Evolutionary conservation across 2,113 vertebrate genomes (phyloP), one percentile per base, ranked within the genome.

Genomic region (Candoia aspera): DNA sequence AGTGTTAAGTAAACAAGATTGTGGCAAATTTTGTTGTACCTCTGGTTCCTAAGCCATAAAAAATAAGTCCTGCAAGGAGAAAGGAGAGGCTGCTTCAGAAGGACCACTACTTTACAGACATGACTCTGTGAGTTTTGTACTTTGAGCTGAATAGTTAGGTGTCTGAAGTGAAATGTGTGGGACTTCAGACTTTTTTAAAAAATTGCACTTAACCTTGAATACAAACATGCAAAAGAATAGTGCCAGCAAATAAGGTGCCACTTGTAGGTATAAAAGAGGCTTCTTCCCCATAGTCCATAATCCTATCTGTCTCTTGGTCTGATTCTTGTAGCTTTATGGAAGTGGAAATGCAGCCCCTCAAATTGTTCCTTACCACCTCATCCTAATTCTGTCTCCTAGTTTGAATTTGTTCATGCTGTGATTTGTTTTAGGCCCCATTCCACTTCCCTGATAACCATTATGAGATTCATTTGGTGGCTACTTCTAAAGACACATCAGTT

Each of bases 401-500:
- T 93, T 54, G 2, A 1, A 29, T 46, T 87, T 37, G 55, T 94
- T 6, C 0, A 53, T 8, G 83, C 4, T 93, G 46, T 91, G 86
- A 93, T 92, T 93, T 93, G 94, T 90, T 58, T 93, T 93, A 86
- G 90, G 93, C 57, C 83, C 92, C 85, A 92, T 96, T 93, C 92
- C 92, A 92, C 89, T 68, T 93, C 91, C 87, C 88, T 86, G 68
- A 15, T 89, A 55, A 42, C 86, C 21, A 0, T 87, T 92, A 23
- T 92, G 93, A 87, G 92, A 90, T 92, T 92, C 79, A 42, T 93
- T 60, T n/a, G 90, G 2, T 95, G 92, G 93, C 93, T 93, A 46
- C 13, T 89, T 92, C 93, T 94, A 93, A 94, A 88, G n/a, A 60
- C 15, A 94, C 92, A 89, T 94, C 92, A 91, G 88, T 85, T 96